phyloP scores from a whole-genome alignment of 2,797 vertebrate genomes.

The Chloroceryle inda region DNA sequence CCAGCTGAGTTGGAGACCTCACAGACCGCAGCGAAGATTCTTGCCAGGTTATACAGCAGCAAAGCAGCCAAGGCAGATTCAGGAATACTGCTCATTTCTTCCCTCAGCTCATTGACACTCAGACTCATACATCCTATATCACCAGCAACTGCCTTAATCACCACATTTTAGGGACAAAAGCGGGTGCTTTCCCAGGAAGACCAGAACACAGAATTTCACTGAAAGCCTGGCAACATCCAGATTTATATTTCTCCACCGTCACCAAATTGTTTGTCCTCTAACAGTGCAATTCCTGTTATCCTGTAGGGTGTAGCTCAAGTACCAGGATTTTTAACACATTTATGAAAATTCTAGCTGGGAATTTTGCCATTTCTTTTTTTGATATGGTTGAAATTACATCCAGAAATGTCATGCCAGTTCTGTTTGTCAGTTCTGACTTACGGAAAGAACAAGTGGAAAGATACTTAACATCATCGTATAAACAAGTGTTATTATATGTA shows the following conservation, averaged over 20 bases:
- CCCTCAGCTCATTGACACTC: not conserved
- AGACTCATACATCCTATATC: not conserved
- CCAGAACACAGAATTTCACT: not conserved
- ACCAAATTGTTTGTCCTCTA: conserved; percentile 12
- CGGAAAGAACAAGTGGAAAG: not conserved
- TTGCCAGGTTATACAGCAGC: not conserved
- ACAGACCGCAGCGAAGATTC: not conserved
- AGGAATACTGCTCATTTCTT: conserved; percentile 32
- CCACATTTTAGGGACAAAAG: not conserved
- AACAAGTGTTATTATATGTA: not conserved
- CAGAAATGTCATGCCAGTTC: not conserved
- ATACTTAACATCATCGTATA: not conserved
- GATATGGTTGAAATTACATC: not conserved
- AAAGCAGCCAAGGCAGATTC: not conserved
- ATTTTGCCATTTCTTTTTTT: conserved; percentile 28
- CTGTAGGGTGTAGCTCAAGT: not conserved
- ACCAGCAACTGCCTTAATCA: not conserved
- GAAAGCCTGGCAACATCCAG: not conserved
- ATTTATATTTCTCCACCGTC: not conserved
- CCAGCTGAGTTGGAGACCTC: not conserved
- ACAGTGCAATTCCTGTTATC: not conserved
- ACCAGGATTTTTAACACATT: not conserved
- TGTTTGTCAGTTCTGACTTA: not conserved
- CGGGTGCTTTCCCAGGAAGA: conserved; percentile 60
- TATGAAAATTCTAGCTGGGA: conserved; percentile 5